phyloP scores from a whole-genome alignment of 1,140 invertebrate genomes.

The Pomacea maculata region DNA sequence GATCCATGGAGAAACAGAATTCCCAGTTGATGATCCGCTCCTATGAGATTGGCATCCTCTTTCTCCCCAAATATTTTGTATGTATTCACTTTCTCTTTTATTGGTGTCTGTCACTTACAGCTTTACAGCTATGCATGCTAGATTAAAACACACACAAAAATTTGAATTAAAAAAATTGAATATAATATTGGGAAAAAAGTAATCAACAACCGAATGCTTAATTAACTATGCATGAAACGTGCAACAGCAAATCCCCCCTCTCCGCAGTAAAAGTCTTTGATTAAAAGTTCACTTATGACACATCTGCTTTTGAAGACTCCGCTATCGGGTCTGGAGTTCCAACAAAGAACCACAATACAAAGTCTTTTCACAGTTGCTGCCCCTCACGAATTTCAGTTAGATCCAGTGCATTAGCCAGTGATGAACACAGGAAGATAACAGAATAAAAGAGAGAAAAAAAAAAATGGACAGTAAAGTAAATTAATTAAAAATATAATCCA shows the following conservation, averaged over 20 bases:
- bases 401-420: too few species aligned
- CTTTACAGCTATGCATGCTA: neutral
- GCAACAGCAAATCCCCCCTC: neutral
- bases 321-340: too few species aligned
- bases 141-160: neutral
- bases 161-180: neutral
- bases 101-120: neutral
- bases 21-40: conserved; percentile 80
- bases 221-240: neutral
- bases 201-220: neutral
- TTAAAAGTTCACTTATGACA: neutral
- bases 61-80: conserved; percentile 86
- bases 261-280: neutral
- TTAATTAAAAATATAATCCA: too few species aligned
- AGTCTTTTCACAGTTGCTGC: too few species aligned
- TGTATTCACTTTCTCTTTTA: conserved; percentile 26
- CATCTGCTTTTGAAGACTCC: neutral
- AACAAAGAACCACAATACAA: too few species aligned
- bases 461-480: too few species aligned
- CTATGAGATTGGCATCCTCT: conserved; percentile 91
- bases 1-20: conserved; percentile 75
- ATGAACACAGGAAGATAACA: neutral
- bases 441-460: neutral
- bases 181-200: neutral
- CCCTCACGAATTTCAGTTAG: too few species aligned